Evolutionary conservation across 92 coral and sea anemone species (phyloP), one percentile per base, ranked within the genome.

Genomic region (Palythoa caribaeorum): DNA sequence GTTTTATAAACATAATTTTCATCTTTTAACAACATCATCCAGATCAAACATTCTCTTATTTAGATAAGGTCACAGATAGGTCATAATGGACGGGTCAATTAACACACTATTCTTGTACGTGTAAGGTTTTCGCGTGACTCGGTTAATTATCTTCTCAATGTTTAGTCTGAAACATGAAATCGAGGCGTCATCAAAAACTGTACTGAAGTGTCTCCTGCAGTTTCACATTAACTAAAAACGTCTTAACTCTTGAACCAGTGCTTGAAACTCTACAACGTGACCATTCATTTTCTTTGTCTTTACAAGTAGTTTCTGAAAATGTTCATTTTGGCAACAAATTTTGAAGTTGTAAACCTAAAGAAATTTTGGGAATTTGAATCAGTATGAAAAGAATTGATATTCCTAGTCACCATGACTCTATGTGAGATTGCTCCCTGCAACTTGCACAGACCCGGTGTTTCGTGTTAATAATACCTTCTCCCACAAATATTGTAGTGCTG

Each of bases 21-120:
- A 59, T 55, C 84, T 79, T 60, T 79, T 28, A 80, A 65, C 85
- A 80, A 53, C 75, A 65, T 10, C 60, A 44, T 12, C 48, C 74
- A 14, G 37, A 52, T 47, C 21, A 63, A 50, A 11, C 35, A 35
- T 65, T 35, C 21, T 1, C 9, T 21, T 36, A 53, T 59, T 35
- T 78, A 6, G 50, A 53, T 40, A 2, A 69, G 10, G 62, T 50
- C 44, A 17, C 14, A 9, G 12, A 19, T 17, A 13, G 16, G 16
- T 77, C 2, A 36, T 38, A 6, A 6, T 77, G 12, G 1, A 53
- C 17, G 6, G 8, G 3, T 77, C n/a, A n/a, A 20, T 10, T 44
- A 0, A 76, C 16, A 76, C 16, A 76, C 28, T 50, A 47, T 52
- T 77, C 47, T 54, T 47, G 35, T 62, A 19, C 72, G 73, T 62